Percentiles rank a stretch among this genome's conserved stretches.
Conservation (phyloP, 2,797 vertebrate genomes). For the Denticeps clupeoides region DNA sequence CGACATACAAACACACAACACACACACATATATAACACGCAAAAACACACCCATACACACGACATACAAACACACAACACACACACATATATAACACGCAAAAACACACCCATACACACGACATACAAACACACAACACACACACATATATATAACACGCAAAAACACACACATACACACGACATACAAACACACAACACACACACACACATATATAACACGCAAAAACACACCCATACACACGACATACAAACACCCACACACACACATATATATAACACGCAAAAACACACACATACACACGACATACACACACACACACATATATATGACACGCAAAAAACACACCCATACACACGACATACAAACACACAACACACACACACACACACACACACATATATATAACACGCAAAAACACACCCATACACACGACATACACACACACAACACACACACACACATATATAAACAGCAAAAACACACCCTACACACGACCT, state of each 20-base stretch:
- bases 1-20: too few relatives aligned
- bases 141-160: background rate
- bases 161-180: background rate
- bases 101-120: too few relatives aligned
- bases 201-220: conserved; percentile 20
- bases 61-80: too few relatives aligned
- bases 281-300: too few relatives aligned
- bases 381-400: conserved; percentile 11
- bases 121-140: background rate
- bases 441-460: background rate
- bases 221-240: background rate
- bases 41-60: too few relatives aligned
- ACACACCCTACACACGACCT: background rate
- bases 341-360: background rate
- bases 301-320: background rate
- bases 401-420: conserved; percentile 28
- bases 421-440: conserved; percentile 13
- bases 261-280: too few relatives aligned
- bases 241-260: background rate
- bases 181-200: conserved; percentile 8
- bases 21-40: too few relatives aligned
- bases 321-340: too few relatives aligned
- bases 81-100: background rate
- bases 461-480: conserved; percentile 7
- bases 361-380: conserved; percentile 1